Percentiles rank a stretch among this genome's conserved stretches.
These are phyloP conservation scores for Zophobas morio DNA, from an alignment of 1,140 invertebrate genomes.

Conservation along the genomic window DNA sequence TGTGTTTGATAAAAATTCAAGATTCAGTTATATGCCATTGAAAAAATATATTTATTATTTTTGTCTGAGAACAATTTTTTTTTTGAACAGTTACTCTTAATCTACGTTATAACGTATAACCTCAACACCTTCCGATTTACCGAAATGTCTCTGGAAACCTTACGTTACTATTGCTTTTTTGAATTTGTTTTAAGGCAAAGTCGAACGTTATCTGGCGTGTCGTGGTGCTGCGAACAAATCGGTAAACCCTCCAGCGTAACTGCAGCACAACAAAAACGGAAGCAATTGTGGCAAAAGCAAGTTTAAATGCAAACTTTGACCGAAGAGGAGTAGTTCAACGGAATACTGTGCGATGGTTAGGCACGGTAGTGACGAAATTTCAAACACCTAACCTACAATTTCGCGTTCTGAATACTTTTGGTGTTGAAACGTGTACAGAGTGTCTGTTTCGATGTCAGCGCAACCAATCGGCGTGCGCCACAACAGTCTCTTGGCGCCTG, in stretches of 20 bases:
- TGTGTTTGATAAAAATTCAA: conserved; percentile 9
- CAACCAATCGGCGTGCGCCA: no score
- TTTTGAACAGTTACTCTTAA: conserved; percentile 15
- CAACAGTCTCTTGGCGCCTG: no score
- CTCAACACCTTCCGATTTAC: not conserved
- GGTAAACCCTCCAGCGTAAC: not conserved
- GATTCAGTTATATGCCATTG: conserved; percentile 18
- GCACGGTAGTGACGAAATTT: conserved; percentile 46
- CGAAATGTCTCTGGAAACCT: not conserved
- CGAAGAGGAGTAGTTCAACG: not conserved
- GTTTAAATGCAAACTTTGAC: conserved; percentile 8
- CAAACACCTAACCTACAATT: conserved; percentile 31
- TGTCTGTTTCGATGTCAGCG: not conserved
- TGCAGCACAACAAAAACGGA: not conserved
- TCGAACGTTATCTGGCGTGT: not conserved
- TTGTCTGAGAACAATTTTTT: conserved; percentile 16
- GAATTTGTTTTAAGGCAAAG: not conserved
- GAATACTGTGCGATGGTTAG: conserved; percentile 44
- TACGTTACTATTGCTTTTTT: not conserved
- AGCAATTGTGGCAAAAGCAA: conserved; percentile 15
- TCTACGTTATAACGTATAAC: not conserved
- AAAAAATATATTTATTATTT: conserved; percentile 39
- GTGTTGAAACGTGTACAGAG: conserved; percentile 10
- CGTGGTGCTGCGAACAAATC: not conserved
- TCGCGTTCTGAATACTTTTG: conserved; percentile 21